Evolutionary conservation across 2,797 vertebrate species (phyloP).

Genomic region (Xiphophorus birchmanni): DNA sequence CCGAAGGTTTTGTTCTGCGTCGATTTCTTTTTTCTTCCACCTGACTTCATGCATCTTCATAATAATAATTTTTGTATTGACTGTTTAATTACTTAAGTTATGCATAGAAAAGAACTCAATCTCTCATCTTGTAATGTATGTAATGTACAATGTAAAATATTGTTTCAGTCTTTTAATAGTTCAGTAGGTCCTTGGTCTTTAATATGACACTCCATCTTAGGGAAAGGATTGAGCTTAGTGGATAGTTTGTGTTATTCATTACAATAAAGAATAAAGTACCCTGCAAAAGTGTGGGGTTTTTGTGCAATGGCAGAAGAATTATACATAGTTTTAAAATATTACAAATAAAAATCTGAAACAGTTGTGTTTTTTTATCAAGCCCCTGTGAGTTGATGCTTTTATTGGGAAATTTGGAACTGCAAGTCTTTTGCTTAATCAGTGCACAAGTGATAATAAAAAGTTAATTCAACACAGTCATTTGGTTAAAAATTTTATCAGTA

Average conservation of each 20-base stretch:
- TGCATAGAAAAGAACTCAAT: background rate
- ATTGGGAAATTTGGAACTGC: background rate
- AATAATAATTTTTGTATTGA: background rate
- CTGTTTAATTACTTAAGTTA: background rate
- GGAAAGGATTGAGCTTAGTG: background rate
- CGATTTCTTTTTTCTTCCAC: background rate
- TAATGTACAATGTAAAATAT: no score
- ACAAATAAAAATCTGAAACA: background rate
- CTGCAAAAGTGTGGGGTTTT: background rate
- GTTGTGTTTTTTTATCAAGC: background rate
- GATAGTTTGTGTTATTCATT: background rate
- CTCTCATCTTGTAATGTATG: background rate
- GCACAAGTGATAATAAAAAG: background rate
- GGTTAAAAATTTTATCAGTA: background rate
- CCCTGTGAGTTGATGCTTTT: background rate
- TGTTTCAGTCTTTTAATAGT: background rate
- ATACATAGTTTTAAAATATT: background rate
- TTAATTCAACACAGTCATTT: background rate
- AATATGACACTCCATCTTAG: background rate
- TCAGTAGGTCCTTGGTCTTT: background rate
- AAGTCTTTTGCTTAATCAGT: background rate
- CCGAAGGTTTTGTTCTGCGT: slow-evolving; percentile 16
- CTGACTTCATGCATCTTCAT: background rate
- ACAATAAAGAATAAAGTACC: background rate
- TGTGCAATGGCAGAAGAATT: background rate